Conservation (phyloP, 23 tunicate species). For the Halocynthia aurantium region DNA sequence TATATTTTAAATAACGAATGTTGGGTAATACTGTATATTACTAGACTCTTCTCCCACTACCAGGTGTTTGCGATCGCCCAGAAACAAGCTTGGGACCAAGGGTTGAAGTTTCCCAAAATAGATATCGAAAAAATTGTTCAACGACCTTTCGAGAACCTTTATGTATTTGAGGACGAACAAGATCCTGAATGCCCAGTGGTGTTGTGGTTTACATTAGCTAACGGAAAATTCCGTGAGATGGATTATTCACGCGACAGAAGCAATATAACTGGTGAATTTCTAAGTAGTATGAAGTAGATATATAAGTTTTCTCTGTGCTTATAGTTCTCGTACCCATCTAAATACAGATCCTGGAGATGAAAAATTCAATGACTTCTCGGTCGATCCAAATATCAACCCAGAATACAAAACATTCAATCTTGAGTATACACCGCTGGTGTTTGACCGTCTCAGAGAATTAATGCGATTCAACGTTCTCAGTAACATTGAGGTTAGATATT, state of each 20-base stretch:
- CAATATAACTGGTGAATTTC: not conserved
- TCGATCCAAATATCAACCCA: conserved; percentile 9
- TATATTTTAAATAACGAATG: too few species aligned
- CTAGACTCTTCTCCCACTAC: not conserved
- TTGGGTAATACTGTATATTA: too few species aligned
- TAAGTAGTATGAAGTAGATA: not conserved
- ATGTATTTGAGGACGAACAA: conserved; percentile 12
- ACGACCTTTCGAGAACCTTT: not conserved
- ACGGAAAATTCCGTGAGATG: not conserved
- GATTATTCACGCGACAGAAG: not conserved
- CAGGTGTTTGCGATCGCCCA: conserved; percentile 4
- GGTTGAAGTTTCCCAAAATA: not conserved
- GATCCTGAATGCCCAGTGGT: conserved; percentile 6
- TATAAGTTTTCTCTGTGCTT: not conserved
- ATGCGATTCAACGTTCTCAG: conserved; percentile 6
- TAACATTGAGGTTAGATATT: not conserved
- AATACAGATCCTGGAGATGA: not conserved
- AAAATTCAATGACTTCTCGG: conserved; percentile 13
- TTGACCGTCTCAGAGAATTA: conserved; percentile 18
- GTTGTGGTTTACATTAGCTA: conserved; percentile 9
- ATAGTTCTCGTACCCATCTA: not conserved
- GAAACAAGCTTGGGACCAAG: conserved; percentile 1
- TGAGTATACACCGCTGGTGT: not conserved
- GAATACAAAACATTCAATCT: conserved; percentile 16
- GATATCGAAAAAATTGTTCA: not conserved